Conservation (phyloP, 2,797 vertebrate genomes). For the Peromyscus eremicus region DNA sequence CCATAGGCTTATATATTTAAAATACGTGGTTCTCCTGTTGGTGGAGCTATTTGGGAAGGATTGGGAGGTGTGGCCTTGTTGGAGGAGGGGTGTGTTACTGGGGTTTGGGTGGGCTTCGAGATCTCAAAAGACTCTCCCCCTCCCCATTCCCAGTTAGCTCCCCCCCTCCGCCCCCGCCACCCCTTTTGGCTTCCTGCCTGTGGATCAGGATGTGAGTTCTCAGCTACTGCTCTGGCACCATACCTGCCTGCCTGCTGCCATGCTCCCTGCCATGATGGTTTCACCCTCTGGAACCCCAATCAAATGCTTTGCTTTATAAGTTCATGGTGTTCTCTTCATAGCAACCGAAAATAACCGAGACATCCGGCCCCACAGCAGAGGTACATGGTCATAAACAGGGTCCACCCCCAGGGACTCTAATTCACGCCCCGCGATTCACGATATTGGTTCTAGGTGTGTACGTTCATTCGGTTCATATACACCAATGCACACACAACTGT, state of each 20-base stretch:
- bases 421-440: not conserved
- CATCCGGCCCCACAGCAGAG: not conserved
- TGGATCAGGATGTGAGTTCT: not conserved
- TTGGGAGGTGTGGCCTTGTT: not conserved
- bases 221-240: not conserved
- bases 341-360: not conserved
- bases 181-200: not conserved
- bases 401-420: fast-evolving
- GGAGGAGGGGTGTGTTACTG: not conserved
- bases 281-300: not conserved
- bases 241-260: not conserved
- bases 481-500: fast-evolving
- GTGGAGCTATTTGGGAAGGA: not conserved
- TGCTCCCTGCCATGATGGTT: not conserved
- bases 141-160: not conserved
- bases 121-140: not conserved
- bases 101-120: too few relatives aligned
- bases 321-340: not conserved
- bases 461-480: not conserved
- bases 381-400: not conserved
- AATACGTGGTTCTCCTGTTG: too few relatives aligned
- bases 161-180: too few relatives aligned
- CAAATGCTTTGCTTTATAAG: not conserved
- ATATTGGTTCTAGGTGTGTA: not conserved
- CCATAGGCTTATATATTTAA: not conserved